Percentiles rank a stretch among this genome's conserved stretches.
phyloP scores from a whole-genome alignment of 2,888 invertebrate genomes.

The Troides helena region DNA sequence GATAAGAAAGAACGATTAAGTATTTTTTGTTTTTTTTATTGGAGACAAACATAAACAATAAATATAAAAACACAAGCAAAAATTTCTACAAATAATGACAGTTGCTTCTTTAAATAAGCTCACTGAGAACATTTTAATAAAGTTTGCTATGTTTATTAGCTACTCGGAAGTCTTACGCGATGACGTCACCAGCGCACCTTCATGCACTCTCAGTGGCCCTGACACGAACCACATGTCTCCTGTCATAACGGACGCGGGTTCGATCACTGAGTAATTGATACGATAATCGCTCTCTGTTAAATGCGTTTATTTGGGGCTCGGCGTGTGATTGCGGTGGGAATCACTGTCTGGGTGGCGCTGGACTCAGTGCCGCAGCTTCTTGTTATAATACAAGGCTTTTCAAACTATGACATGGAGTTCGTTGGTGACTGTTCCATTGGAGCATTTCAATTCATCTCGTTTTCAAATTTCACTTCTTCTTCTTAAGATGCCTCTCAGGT shows the following conservation, averaged over 20 bases:
- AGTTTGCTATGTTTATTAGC: not conserved
- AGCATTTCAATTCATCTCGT: too few species aligned
- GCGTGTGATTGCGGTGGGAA: slow-evolving; percentile 24
- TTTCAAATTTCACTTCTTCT: too few species aligned
- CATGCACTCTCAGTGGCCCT: slow-evolving; percentile 13
- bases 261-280: slow-evolving; percentile 30
- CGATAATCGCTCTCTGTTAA: slow-evolving; percentile 30
- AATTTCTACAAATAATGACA: too few species aligned
- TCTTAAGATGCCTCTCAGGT: too few species aligned
- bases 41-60: too few species aligned
- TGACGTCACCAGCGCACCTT: slow-evolving; percentile 28
- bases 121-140: too few species aligned
- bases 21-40: too few species aligned
- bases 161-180: not conserved
- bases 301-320: slow-evolving; percentile 29
- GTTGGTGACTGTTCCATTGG: too few species aligned
- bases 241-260: slow-evolving; percentile 27
- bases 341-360: slow-evolving; percentile 7
- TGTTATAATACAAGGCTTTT: not conserved
- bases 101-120: too few species aligned
- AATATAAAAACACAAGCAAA: too few species aligned
- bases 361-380: slow-evolving; percentile 1
- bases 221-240: slow-evolving; percentile 30
- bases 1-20: too few species aligned
- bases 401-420: too few species aligned